Base-by-base conservation (phyloP, 2,797 vertebrate species). In the Syngnathus acus region DNA sequence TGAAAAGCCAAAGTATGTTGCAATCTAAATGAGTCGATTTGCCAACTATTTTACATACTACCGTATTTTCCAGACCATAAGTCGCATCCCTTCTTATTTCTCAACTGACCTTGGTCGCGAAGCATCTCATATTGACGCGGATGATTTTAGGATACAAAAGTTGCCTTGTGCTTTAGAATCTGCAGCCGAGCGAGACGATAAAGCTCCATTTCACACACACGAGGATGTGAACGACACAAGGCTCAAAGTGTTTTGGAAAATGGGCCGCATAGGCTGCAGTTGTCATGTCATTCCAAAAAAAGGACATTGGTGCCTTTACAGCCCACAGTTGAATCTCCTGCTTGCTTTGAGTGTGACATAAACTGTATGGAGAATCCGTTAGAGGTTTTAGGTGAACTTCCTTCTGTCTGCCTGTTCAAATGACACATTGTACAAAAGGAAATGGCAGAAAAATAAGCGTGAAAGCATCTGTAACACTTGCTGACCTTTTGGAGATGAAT, bases 401-500 rank as follows among this genome's bases (percentile, higher is more conserved):
- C 32, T 38, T 26, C 16, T 19, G 45, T 48, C 62, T n/a, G 39
- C 38, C 50, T 51, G 48, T 51, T 64, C 19, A n/a, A 26, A 48
- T 37, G 32, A 51, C 32, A 39, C 17, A 51, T 64, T 39, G 37
- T 21, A 51, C 26, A n/a, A 39, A 21, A 51, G 26, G 62, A 64
- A 64, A 64, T 19, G 5, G 26, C 42, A 19, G 19, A 32, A 10
- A 62, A 62, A 62, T 62, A 45, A 64, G 47, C 38, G 47, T 32
- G 9, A 64, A 64, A 64, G 50, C 47, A n/a, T 64, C 19, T 5
- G 26, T 19, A 39, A 38, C 17, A 37, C 47, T 51, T 38, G 32
- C 62, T 64, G 26, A 64, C 62, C 47, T 64, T 64, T 9, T 62
- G 21, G 23, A 32, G 65, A 43, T 45, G 47, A 61, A 59, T 53